phyloP scores from a whole-genome alignment of 2,888 invertebrate species.

The Melanostoma scalare region DNA sequence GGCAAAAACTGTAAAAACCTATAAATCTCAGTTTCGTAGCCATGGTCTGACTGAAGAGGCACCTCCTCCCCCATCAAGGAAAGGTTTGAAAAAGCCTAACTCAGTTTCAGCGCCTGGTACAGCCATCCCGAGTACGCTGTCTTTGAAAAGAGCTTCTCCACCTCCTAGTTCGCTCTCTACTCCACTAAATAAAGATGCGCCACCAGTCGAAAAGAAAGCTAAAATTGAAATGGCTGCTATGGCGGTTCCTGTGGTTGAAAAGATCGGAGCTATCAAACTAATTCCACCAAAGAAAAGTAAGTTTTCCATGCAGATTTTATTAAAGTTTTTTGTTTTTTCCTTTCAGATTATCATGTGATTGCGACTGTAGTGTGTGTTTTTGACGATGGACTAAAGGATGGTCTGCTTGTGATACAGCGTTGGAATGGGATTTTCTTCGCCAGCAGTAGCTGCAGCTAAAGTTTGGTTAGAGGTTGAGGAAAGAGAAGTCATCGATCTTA shows the following conservation, averaged over 20 bases:
- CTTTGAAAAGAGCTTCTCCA: slow-evolving; percentile 77
- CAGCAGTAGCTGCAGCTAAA: neutral
- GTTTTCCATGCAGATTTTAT: slow-evolving; percentile 82
- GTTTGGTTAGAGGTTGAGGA: slow-evolving; percentile 67
- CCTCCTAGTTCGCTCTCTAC: slow-evolving; percentile 75
- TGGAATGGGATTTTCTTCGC: slow-evolving; percentile 1
- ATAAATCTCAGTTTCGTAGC: slow-evolving; percentile 94
- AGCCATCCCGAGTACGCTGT: slow-evolving; percentile 74
- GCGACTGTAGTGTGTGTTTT: slow-evolving; percentile 51
- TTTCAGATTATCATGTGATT: slow-evolving; percentile 39
- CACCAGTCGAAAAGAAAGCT: slow-evolving; percentile 89
- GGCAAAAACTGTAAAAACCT: slow-evolving; percentile 95
- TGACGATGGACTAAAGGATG: slow-evolving; percentile 31
- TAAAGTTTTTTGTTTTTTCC: slow-evolving; percentile 74
- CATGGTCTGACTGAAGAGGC: slow-evolving; percentile 94
- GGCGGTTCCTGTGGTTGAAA: slow-evolving; percentile 83
- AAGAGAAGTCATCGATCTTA: slow-evolving; percentile 67
- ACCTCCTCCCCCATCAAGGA: slow-evolving; percentile 91
- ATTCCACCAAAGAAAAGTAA: slow-evolving; percentile 96
- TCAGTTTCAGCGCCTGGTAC: slow-evolving; percentile 80
- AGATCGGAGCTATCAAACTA: slow-evolving; percentile 92
- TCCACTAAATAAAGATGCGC: slow-evolving; percentile 76
- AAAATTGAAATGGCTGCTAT: slow-evolving; percentile 85
- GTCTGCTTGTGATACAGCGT: slow-evolving; percentile 56
- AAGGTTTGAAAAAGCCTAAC: slow-evolving; percentile 85